Conservation (phyloP, 2,888 invertebrate species). For the Kuschelorhynchus macadamiae region DNA sequence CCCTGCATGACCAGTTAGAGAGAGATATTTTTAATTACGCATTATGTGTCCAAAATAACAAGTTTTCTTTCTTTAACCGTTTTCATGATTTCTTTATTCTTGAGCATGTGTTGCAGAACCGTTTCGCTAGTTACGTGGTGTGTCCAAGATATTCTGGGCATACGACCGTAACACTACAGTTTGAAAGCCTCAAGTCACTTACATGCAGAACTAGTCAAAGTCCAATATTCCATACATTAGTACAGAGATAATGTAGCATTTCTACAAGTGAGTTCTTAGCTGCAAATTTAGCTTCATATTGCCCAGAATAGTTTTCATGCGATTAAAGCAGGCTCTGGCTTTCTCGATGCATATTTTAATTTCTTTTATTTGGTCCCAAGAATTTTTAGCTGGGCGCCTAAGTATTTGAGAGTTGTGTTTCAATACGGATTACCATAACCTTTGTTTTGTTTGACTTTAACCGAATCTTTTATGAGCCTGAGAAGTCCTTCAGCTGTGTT, state of each 20-base stretch:
- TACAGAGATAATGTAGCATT: conserved; percentile 4
- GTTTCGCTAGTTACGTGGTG: conserved; percentile 9
- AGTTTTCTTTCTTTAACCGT: not conserved
- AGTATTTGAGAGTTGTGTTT: too few relatives aligned
- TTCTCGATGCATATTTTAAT: too few relatives aligned
- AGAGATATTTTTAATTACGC: not conserved
- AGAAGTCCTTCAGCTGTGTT: too few relatives aligned
- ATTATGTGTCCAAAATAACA: conserved; percentile 17
- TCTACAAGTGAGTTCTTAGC: not conserved
- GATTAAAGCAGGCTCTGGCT: too few relatives aligned
- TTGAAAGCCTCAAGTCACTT: conserved; percentile 9
- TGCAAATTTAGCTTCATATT: too few relatives aligned
- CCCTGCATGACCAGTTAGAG: conserved; percentile 3
- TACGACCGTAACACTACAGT: conserved; percentile 20
- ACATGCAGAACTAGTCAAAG: not conserved
- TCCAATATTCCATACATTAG: conserved; percentile 11
- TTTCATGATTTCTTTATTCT: not conserved
- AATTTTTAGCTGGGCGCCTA: too few relatives aligned
- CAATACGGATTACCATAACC: too few relatives aligned
- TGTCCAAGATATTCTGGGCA: conserved; percentile 13
- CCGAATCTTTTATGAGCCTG: too few relatives aligned
- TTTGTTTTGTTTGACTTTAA: too few relatives aligned
- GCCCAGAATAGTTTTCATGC: too few relatives aligned
- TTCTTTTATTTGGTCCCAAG: too few relatives aligned
- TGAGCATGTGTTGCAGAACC: not conserved